Conservation (phyloP, 2,888 invertebrate species). For the Erebia palarica region DNA sequence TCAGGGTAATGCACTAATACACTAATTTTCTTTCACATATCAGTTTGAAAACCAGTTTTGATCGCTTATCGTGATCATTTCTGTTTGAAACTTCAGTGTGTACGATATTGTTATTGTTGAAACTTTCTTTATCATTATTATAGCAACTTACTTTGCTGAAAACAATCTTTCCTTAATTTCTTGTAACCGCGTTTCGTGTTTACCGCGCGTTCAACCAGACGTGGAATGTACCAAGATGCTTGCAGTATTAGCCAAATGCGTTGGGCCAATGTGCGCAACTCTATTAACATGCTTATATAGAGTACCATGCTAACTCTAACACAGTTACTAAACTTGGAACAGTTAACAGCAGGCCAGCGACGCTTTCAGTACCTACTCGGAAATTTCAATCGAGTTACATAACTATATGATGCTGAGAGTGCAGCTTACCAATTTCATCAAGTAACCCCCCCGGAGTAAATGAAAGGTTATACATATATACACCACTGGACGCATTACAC, state of each 20-base stretch:
- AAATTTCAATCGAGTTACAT: slow-evolving; percentile 21
- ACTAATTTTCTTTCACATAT: too few relatives aligned
- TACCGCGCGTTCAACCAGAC: too few relatives aligned
- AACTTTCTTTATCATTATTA: slow-evolving; percentile 2
- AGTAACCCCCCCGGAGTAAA: not conserved
- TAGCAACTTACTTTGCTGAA: not conserved
- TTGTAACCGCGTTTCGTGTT: too few relatives aligned
- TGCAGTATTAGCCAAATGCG: too few relatives aligned
- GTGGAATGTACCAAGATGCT: too few relatives aligned
- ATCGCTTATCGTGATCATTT: slow-evolving; percentile 7
- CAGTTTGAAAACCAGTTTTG: slow-evolving; percentile 6
- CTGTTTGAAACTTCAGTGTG: slow-evolving; percentile 13
- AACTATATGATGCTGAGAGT: slow-evolving; percentile 7
- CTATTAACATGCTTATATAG: slow-evolving; percentile 7
- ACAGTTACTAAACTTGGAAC: slow-evolving; percentile 12
- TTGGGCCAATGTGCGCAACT: too few relatives aligned
- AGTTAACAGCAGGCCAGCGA: slow-evolving; percentile 18
- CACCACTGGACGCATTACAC: too few relatives aligned
- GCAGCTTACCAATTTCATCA: slow-evolving; percentile 12
- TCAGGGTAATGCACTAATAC: too few relatives aligned
- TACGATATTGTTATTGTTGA: slow-evolving; percentile 24
- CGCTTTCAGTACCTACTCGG: slow-evolving; percentile 16
- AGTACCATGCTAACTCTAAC: slow-evolving; percentile 15
- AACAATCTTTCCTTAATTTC: not conserved
- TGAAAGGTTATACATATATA: not conserved